These are phyloP conservation scores for Calephelis virginiensis DNA, from an alignment of 1,140 invertebrate species.

Conservation along the genomic window DNA sequence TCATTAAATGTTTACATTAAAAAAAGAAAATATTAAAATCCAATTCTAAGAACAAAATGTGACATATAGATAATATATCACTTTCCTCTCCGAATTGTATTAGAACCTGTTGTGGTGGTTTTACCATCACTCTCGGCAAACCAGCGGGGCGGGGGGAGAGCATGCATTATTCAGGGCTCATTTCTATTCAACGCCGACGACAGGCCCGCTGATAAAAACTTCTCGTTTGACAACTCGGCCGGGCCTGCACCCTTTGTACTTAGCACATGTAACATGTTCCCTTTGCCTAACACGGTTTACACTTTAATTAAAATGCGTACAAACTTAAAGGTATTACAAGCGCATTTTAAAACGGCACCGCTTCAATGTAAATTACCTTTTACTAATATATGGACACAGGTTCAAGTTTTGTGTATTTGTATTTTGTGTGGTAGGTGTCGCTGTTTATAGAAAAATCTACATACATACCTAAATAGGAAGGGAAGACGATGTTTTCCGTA, in stretches of 20 bases:
- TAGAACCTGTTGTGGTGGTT: conserved; percentile 29
- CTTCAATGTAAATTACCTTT: no score
- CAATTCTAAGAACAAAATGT: no score
- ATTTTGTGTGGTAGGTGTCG: no score
- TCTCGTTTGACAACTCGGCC: conserved; percentile 73
- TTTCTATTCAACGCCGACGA: conserved; percentile 71
- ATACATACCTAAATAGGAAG: no score
- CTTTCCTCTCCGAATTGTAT: conserved; percentile 4
- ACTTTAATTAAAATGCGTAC: conserved; percentile 4
- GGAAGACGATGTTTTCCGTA: no score
- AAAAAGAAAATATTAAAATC: no score
- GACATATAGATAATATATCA: background rate
- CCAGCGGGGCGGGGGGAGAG: conserved; percentile 42
- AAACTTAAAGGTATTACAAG: background rate
- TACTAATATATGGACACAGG: no score
- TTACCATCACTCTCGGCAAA: conserved; percentile 50
- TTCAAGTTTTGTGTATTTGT: no score
- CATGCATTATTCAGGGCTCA: conserved; percentile 75
- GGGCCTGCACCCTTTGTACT: conserved; percentile 71
- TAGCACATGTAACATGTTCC: conserved; percentile 46
- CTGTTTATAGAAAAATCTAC: no score
- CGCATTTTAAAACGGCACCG: background rate
- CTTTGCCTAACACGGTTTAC: conserved; percentile 17
- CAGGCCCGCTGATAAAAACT: conserved; percentile 73
- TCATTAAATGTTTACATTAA: no score